phyloP scores from a whole-genome alignment of 1,140 invertebrate species.

The Bradysia coprophila region DNA sequence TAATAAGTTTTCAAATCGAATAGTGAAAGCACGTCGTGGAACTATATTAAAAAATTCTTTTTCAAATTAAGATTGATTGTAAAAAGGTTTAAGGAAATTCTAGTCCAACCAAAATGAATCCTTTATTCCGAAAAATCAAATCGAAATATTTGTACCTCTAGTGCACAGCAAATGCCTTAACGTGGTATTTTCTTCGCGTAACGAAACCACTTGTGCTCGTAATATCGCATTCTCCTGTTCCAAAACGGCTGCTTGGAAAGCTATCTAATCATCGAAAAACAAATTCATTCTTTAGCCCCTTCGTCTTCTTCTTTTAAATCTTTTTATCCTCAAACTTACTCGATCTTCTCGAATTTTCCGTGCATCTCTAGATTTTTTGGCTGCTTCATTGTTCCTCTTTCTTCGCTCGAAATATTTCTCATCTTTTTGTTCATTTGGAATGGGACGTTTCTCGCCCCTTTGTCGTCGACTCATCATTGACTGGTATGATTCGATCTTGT shows the following conservation, averaged over 20 bases:
- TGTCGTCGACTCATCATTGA: slow-evolving; percentile 29
- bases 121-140: no score
- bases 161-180: slow-evolving; percentile 37
- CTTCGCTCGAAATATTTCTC: slow-evolving; percentile 75
- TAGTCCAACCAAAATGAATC: no score
- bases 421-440: slow-evolving; percentile 72
- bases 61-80: no score
- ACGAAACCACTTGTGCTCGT: slow-evolving; percentile 53
- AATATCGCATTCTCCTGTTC: slow-evolving; percentile 76
- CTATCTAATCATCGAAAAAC: no score
- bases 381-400: slow-evolving; percentile 74
- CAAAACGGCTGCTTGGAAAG: slow-evolving; percentile 54
- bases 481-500: slow-evolving; percentile 10
- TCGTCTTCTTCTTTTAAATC: no score
- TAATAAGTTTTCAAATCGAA: no score
- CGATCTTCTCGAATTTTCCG: slow-evolving; percentile 63
- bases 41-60: no score
- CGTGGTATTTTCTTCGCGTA: slow-evolving; percentile 61
- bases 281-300: no score
- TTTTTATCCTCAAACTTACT: no score
- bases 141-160: no score
- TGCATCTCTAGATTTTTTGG: slow-evolving; percentile 77
- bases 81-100: no score
- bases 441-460: slow-evolving; percentile 68
- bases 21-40: no score